These are phyloP conservation scores for Paramacrobiotus metropolitanus DNA, from an alignment of 1,140 invertebrate genomes.

Conservation along the genomic window DNA sequence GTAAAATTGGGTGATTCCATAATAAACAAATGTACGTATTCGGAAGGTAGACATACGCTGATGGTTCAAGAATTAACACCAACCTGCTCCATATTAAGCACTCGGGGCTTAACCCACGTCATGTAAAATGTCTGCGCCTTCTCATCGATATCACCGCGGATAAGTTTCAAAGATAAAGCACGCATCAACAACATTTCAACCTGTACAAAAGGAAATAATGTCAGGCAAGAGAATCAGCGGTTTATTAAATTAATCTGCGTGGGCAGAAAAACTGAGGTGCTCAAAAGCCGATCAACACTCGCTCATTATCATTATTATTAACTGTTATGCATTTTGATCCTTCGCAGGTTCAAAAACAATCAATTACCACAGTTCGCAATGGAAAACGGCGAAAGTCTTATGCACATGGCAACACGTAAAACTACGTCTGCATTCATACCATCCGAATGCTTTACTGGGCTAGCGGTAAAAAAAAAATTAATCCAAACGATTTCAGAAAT, in stretches of 20 bases:
- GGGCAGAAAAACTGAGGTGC: too few relatives aligned
- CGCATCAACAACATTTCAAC: background rate
- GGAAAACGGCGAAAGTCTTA: background rate
- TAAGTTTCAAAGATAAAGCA: background rate
- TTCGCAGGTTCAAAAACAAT: too few relatives aligned
- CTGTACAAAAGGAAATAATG: background rate
- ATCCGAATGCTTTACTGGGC: too few relatives aligned
- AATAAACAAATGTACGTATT: background rate
- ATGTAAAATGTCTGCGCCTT: background rate
- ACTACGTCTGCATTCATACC: too few relatives aligned
- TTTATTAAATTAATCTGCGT: too few relatives aligned
- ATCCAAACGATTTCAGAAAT: too few relatives aligned
- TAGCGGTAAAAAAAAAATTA: too few relatives aligned
- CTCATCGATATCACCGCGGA: background rate
- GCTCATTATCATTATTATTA: too few relatives aligned
- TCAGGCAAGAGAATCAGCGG: background rate
- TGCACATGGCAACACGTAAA: too few relatives aligned
- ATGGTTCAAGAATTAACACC: background rate
- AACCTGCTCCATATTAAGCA: background rate
- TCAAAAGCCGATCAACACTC: too few relatives aligned
- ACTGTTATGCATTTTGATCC: too few relatives aligned
- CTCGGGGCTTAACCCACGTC: background rate
- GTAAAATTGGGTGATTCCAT: background rate
- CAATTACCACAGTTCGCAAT: background rate
- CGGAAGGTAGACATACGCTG: too few relatives aligned